Conservation (phyloP, 2,113 vertebrate genomes). For the Daphoenositta chrysoptera region DNA sequence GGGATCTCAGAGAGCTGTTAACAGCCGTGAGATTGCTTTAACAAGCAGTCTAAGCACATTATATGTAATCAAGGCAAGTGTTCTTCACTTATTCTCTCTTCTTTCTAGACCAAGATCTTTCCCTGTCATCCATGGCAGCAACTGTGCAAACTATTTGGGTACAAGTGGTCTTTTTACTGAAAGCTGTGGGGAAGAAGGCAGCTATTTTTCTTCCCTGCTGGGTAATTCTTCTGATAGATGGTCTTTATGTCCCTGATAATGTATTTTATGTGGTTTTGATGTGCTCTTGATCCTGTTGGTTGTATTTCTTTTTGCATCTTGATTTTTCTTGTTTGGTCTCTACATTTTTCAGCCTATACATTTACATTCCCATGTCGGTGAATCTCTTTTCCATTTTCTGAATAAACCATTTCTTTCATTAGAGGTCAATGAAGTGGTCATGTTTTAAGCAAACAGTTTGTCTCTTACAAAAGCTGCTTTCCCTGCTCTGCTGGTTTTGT, state of each 20-base stretch:
- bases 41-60: background rate
- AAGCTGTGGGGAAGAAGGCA: background rate
- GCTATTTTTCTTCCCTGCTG: background rate
- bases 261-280: background rate
- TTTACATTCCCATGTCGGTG: background rate
- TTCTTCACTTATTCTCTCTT: background rate
- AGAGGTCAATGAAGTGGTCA: background rate
- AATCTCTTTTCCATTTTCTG: background rate
- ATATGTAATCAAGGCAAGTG: background rate
- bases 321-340: background rate
- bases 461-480: background rate
- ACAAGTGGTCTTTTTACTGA: background rate
- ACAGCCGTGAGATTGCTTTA: background rate
- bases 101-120: background rate
- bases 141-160: background rate
- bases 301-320: background rate
- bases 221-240: background rate
- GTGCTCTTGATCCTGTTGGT: background rate
- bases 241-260: background rate
- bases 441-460: background rate
- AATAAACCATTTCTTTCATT: background rate
- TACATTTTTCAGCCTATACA: background rate
- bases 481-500: background rate
- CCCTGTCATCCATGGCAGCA: background rate
- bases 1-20: background rate